These are phyloP conservation scores for Epinephelus moara DNA, from an alignment of 2,113 vertebrate genomes.

Conservation along the genomic window DNA sequence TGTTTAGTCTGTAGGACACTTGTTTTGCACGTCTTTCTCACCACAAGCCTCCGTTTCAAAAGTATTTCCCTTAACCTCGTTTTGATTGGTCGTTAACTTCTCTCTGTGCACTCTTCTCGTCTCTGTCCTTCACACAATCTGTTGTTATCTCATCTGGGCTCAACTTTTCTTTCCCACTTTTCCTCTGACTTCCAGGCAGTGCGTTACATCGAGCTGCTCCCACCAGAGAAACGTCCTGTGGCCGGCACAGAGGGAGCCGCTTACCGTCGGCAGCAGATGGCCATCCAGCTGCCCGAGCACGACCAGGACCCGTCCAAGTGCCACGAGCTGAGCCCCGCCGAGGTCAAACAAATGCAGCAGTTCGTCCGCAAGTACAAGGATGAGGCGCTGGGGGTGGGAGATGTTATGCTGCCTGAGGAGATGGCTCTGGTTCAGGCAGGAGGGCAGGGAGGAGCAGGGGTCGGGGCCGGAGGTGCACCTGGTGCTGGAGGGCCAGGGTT, in stretches of 20 bases:
- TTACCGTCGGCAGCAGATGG: slow-evolving; percentile 98
- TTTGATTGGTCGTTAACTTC: slow-evolving; percentile 33
- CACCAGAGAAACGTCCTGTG: slow-evolving; percentile 94
- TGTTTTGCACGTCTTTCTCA: slow-evolving; percentile 32
- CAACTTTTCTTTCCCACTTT: background rate
- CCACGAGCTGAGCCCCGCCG: slow-evolving; percentile 92
- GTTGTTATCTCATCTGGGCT: background rate
- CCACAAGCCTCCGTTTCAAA: background rate
- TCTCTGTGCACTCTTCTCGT: background rate
- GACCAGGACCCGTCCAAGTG: slow-evolving; percentile 97
- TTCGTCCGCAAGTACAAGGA: slow-evolving; percentile 97
- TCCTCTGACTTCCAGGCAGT: slow-evolving; percentile 84
- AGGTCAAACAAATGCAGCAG: slow-evolving; percentile 97
- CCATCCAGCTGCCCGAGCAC: slow-evolving; percentile 95
- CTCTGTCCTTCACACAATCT: slow-evolving; percentile 20
- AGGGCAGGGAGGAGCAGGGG: slow-evolving; percentile 23
- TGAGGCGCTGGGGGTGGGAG: slow-evolving; percentile 94
- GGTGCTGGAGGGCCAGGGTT: slow-evolving; percentile 12
- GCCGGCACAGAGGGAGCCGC: slow-evolving; percentile 92
- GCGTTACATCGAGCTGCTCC: slow-evolving; percentile 96
- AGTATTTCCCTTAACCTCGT: background rate
- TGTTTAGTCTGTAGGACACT: slow-evolving; percentile 59
- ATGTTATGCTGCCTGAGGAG: slow-evolving; percentile 91
- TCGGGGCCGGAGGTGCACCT: background rate
- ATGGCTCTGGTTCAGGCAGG: slow-evolving; percentile 72